Evolutionary conservation across 2,113 vertebrate species (phyloP).

Genomic region (Misgurnus anguillicaudatus): DNA sequence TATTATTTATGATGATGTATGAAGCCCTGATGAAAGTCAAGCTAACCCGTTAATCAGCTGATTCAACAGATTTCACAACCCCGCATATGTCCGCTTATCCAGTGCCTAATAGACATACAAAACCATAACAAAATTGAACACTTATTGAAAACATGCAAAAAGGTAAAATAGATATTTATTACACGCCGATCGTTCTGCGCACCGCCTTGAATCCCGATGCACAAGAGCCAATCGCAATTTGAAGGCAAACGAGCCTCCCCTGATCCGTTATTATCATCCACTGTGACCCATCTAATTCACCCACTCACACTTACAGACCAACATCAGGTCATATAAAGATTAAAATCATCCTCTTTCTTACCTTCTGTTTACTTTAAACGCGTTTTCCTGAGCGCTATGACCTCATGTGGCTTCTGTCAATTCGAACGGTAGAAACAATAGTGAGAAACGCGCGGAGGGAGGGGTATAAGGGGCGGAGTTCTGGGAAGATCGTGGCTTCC

Average conservation of each 20-base stretch:
- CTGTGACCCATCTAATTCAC: not conserved
- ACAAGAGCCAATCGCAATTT: not conserved
- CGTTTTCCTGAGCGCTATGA: not conserved
- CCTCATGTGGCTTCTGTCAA: conserved; percentile 14
- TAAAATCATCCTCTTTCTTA: not conserved
- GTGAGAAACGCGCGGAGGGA: not conserved
- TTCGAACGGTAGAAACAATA: not conserved
- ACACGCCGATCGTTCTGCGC: too few relatives aligned
- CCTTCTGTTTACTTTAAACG: not conserved
- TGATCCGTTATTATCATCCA: not conserved
- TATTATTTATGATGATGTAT: too few relatives aligned
- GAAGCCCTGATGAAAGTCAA: too few relatives aligned
- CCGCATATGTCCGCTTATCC: too few relatives aligned
- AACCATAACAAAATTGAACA: too few relatives aligned
- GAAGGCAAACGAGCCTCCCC: not conserved
- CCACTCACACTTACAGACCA: not conserved
- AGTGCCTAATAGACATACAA: too few relatives aligned
- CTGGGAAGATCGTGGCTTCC: not conserved
- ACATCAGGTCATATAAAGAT: not conserved
- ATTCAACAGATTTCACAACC: too few relatives aligned
- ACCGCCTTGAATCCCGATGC: not conserved
- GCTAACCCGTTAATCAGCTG: too few relatives aligned
- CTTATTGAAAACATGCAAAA: too few relatives aligned
- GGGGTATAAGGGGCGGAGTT: not conserved
- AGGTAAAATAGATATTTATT: too few relatives aligned